A percentile compares a stretch with the other conserved stretches of the same genome.
Evolutionary conservation across 2,888 invertebrate genomes (phyloP).

Genomic region (Blastobasis lacticolella): DNA sequence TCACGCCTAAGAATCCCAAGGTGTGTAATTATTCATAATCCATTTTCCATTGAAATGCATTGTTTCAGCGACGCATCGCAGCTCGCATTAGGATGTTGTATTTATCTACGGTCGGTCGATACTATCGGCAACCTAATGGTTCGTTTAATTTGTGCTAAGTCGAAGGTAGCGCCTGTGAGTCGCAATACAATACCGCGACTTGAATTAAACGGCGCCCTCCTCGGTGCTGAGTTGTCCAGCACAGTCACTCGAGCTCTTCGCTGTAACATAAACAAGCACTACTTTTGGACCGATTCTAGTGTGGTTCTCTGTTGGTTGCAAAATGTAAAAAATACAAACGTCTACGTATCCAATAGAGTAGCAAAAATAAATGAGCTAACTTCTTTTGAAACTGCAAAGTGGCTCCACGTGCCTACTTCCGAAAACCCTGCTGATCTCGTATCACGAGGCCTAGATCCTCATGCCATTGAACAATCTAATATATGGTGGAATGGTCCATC

Average conservation of each 20-base stretch:
- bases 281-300: slow-evolving; percentile 1
- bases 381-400: background rate
- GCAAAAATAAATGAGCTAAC: background rate
- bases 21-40: background rate
- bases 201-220: slow-evolving; percentile 11
- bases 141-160: slow-evolving; percentile 3
- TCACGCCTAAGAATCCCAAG: background rate
- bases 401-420: slow-evolving; percentile 1
- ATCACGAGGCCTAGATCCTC: slow-evolving; percentile 1
- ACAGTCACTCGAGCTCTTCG: background rate
- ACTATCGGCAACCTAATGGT: background rate
- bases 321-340: background rate
- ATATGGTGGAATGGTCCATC: slow-evolving; percentile 4
- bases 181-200: slow-evolving; percentile 11
- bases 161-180: slow-evolving; percentile 9
- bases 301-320: background rate
- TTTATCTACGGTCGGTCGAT: slow-evolving; percentile 1
- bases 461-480: background rate
- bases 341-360: slow-evolving; percentile 1
- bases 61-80: slow-evolving; percentile 9
- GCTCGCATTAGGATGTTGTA: slow-evolving; percentile 3
- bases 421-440: slow-evolving; percentile 2
- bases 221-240: background rate
- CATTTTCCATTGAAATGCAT: slow-evolving; percentile 3
- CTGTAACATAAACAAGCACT: background rate